Conservation (phyloP, 1,140 invertebrate genomes). For the Cydia splendana region DNA sequence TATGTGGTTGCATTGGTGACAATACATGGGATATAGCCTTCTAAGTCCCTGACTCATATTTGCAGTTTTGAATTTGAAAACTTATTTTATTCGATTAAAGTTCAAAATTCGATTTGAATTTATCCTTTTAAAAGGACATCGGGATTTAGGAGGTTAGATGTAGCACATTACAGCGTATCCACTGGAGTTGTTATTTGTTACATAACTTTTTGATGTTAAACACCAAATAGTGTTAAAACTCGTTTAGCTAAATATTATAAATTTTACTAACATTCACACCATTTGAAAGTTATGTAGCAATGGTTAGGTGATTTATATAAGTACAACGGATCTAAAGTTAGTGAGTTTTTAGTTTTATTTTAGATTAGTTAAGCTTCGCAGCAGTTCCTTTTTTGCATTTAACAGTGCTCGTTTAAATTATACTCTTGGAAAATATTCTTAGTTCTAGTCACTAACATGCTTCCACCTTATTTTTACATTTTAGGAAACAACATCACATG, state of each 20-base stretch:
- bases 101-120: too few relatives aligned
- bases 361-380: slow-evolving; percentile 39
- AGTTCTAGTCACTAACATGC: slow-evolving; percentile 67
- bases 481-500: slow-evolving; percentile 51
- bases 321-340: slow-evolving; percentile 54
- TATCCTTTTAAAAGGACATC: too few relatives aligned
- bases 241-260: neutral
- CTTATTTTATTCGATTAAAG: too few relatives aligned
- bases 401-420: slow-evolving; percentile 45
- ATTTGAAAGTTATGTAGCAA: slow-evolving; percentile 24
- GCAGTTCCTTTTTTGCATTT: slow-evolving; percentile 64
- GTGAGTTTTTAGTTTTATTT: slow-evolving; percentile 44
- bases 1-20: slow-evolving; percentile 7
- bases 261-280: neutral
- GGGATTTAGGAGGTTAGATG: neutral
- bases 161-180: neutral
- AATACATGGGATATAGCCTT: neutral
- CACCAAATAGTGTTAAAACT: slow-evolving; percentile 21
- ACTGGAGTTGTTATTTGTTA: slow-evolving; percentile 8
- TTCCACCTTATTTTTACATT: slow-evolving; percentile 52
- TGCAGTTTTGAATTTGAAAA: neutral
- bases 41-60: too few relatives aligned
- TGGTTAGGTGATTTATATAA: slow-evolving; percentile 32
- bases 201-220: slow-evolving; percentile 28
- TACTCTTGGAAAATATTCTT: slow-evolving; percentile 49